Conservation (phyloP, 2,113 vertebrate species). For the Neopipo cinnamomea region DNA sequence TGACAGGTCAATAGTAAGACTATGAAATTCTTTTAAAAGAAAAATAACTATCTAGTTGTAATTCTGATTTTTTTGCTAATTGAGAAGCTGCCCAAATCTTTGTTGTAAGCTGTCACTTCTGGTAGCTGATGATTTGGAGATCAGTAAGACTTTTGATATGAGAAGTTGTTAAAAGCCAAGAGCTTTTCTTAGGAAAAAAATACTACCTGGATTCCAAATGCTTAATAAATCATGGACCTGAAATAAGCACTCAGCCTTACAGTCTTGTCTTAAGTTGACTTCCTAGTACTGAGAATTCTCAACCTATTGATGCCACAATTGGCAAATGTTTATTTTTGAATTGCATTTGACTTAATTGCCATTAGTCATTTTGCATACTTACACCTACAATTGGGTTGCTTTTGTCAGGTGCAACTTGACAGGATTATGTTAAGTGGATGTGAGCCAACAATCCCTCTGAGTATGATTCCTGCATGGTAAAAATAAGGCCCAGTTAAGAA, state of each 20-base stretch:
- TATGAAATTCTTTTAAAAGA: background rate
- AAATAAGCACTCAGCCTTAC: background rate
- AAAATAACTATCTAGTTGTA: background rate
- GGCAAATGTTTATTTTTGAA: background rate
- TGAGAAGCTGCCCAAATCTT: background rate
- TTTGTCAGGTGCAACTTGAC: background rate
- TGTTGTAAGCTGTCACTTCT: background rate
- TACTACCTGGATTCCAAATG: background rate
- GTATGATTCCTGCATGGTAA: background rate
- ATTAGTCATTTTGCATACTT: background rate
- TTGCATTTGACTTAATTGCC: background rate
- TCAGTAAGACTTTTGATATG: background rate
- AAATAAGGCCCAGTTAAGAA: background rate
- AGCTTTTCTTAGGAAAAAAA: background rate
- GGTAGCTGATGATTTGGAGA: background rate
- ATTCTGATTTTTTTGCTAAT: background rate
- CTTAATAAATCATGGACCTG: background rate
- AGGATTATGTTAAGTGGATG: background rate
- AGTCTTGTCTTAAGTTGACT: background rate
- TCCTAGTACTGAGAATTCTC: background rate
- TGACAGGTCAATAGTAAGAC: background rate
- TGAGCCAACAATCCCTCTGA: background rate
- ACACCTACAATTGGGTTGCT: background rate
- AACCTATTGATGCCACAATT: background rate
- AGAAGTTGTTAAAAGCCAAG: background rate